These are phyloP conservation scores for Pteropus alecto DNA, from an alignment of 2,113 vertebrate species.

Conservation along the genomic window DNA sequence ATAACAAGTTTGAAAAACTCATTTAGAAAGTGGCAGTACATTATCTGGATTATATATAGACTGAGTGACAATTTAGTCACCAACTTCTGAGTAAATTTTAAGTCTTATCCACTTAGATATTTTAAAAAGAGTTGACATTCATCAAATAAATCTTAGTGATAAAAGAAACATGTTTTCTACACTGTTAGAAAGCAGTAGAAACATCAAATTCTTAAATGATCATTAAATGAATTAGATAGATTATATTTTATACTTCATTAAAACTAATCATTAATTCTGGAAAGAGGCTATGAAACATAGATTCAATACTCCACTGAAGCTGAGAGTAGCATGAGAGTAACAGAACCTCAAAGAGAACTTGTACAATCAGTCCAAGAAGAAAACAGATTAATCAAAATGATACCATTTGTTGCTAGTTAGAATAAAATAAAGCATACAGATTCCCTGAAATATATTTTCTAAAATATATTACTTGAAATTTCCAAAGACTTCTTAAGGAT, in stretches of 20 bases:
- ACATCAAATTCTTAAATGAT: conserved; percentile 33
- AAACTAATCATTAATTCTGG: conserved; percentile 12
- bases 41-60: neutral
- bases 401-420: neutral
- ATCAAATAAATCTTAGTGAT: conserved; percentile 18
- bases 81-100: conserved; percentile 39
- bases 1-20: neutral
- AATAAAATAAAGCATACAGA: neutral
- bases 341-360: neutral
- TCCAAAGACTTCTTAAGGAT: neutral
- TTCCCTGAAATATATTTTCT: neutral
- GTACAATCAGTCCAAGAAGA: neutral
- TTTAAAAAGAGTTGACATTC: conserved; percentile 44
- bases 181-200: conserved; percentile 19
- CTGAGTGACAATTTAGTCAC: neutral
- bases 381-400: neutral
- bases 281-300: neutral
- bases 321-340: neutral
- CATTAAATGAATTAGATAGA: neutral
- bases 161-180: neutral
- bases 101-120: neutral
- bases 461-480: conserved; percentile 16
- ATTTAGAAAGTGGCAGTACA: neutral
- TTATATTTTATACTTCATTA: conserved; percentile 7
- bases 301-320: neutral